Percentiles rank a stretch among this genome's conserved stretches.
Evolutionary conservation across 2,113 vertebrate genomes (phyloP).

Genomic region (Epinephelus moara): DNA sequence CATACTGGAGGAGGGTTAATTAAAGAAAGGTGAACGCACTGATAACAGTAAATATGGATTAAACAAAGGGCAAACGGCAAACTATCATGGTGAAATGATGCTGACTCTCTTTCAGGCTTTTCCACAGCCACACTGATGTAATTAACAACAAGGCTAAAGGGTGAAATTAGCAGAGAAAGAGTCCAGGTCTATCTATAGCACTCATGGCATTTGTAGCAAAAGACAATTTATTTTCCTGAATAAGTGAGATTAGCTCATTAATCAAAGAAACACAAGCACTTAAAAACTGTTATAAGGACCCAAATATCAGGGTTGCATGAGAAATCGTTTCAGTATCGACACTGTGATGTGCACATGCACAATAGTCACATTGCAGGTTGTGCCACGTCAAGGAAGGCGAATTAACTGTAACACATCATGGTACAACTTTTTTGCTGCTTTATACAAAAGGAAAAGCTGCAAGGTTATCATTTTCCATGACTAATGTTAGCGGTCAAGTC

Average conservation of each 20-base stretch:
- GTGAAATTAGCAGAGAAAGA: constrained; percentile 15
- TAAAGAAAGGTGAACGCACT: constrained; percentile 1
- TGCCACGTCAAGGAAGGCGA: neutral
- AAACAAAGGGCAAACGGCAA: constrained; percentile 13
- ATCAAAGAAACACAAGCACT: no score
- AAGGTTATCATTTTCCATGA: no score
- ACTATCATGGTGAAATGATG: constrained; percentile 14
- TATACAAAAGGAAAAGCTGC: neutral
- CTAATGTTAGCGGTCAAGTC: no score
- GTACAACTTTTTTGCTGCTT: neutral
- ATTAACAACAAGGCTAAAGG: constrained; percentile 27
- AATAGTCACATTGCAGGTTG: no score
- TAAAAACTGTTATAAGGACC: no score
- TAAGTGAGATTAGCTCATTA: no score
- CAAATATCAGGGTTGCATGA: no score
- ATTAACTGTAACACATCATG: neutral
- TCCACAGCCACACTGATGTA: constrained; percentile 13
- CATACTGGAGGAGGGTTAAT: constrained; percentile 21
- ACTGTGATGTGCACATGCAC: no score
- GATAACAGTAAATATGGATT: constrained; percentile 27
- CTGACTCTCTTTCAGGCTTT: neutral
- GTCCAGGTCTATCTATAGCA: neutral
- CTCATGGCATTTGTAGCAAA: constrained; percentile 7
- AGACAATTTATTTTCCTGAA: constrained; percentile 9
- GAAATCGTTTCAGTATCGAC: no score